Percentiles rank a stretch among this genome's conserved stretches.
Conservation (phyloP, 2,797 vertebrate genomes). For the Sebastes vulpes region DNA sequence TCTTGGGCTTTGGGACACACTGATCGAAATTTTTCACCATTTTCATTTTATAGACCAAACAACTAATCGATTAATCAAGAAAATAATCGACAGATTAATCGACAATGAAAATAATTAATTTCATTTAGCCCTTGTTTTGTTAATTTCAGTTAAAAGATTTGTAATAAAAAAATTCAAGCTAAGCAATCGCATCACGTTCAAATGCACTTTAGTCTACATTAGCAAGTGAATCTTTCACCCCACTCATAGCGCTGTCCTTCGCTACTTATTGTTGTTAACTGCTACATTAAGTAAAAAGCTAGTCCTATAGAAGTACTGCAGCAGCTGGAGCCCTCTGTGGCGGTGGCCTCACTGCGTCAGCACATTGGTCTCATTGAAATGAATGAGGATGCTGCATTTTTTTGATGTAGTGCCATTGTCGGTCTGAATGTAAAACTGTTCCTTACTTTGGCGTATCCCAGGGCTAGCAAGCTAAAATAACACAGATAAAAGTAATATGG, state of each 20-base stretch:
- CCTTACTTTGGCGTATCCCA: conserved; percentile 23
- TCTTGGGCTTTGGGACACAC: too few relatives aligned
- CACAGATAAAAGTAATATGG: conserved; percentile 60
- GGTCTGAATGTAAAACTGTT: conserved; percentile 39
- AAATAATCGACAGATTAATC: too few relatives aligned
- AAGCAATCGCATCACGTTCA: not conserved
- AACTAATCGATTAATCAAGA: too few relatives aligned
- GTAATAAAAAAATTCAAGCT: not conserved
- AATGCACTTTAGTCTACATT: not conserved
- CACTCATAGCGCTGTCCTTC: not conserved
- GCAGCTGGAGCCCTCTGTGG: not conserved
- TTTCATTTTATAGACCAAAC: too few relatives aligned
- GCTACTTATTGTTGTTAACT: not conserved
- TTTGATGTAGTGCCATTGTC: conserved; percentile 35
- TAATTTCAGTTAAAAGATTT: not conserved
- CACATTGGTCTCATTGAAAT: conserved; percentile 39
- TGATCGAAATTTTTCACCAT: too few relatives aligned
- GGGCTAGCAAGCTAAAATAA: conserved; percentile 45
- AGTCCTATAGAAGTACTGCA: not conserved
- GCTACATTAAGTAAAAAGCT: not conserved
- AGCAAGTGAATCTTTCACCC: not conserved
- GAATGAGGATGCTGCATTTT: conserved; percentile 25
- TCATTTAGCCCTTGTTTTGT: not conserved
- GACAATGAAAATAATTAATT: too few relatives aligned
- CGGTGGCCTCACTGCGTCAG: conserved; percentile 27